phyloP scores from a whole-genome alignment of 2,888 invertebrate genomes.

The Phorcus lineatus region DNA sequence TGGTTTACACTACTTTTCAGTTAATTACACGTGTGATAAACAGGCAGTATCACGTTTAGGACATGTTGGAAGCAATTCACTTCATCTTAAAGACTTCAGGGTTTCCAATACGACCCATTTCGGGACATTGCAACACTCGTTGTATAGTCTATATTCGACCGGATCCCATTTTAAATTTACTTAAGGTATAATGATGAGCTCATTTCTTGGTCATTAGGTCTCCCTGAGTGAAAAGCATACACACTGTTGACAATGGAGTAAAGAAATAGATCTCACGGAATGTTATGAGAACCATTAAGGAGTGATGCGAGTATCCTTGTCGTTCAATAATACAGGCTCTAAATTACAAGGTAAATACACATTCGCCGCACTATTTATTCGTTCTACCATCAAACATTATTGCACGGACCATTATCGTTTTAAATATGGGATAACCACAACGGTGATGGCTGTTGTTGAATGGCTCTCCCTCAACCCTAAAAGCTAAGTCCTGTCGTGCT shows the following conservation, averaged over 20 bases:
- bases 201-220: not conserved
- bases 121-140: not conserved
- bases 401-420: not conserved
- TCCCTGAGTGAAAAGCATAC: not conserved
- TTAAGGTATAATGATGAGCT: not conserved
- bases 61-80: too few relatives aligned
- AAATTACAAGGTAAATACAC: constrained; percentile 6
- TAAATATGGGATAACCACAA: not conserved
- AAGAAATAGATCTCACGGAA: not conserved
- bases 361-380: not conserved
- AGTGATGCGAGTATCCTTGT: not conserved
- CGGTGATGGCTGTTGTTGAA: not conserved
- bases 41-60: too few relatives aligned
- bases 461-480: not conserved
- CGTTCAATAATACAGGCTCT: constrained; percentile 1
- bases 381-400: not conserved
- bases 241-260: not conserved
- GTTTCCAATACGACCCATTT: too few relatives aligned
- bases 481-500: not conserved
- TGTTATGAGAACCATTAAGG: not conserved
- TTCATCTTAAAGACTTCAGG: too few relatives aligned
- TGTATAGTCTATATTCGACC: not conserved
- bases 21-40: too few relatives aligned
- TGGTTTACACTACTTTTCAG: too few relatives aligned
- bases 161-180: not conserved